Evolutionary conservation across 2,113 vertebrate species (phyloP), one percentile per base, ranked within the genome.

Genomic region (Callopanchax toddi): DNA sequence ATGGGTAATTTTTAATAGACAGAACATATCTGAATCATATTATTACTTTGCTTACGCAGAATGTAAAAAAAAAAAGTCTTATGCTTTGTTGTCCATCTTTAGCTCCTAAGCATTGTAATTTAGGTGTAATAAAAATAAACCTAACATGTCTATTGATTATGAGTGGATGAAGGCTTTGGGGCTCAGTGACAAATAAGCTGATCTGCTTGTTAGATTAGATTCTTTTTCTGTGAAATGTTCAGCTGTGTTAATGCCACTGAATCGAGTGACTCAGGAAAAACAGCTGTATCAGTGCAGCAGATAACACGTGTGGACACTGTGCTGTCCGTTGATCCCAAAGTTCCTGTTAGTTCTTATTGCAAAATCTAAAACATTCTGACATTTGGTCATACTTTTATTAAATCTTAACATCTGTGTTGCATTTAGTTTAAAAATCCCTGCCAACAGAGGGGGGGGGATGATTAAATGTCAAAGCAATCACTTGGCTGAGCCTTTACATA

Each of bases 321-420:
- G 62, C 12, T 89, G 62, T 89, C 86, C 86, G 74, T 54, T 36
- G 11, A 73, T 87, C 61, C 46, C 54, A 82, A 84, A 82, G 83
- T 83, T 82, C 69, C 37, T 88, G 79, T 89, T 78, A 43, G 57
- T 74, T 53, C 32, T 73, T 60, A 59, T 77, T 83, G 67, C 66
- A 32, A 83, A 60, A 77, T 76, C 21, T 53, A 20, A 15, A n/a
- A 16, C 46, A 51, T 60, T 79, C 56, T 67, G 39, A 23, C 2
- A n/a, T 50, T 17, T 29, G 25, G 29, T 7, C 25, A 51, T 13
- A 15, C 4, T 5, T 39, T 48, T 18, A 18, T 29, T 7, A 18
- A 20, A 29, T 6, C 9, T 34, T 46, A 26, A 44, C 44, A 60
- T 45, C 36, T 74, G 36, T 32, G 1, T 39, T 32, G 4, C 23